These are phyloP conservation scores for Sminthurinus signatus DNA, from an alignment of 1,140 invertebrate species.

Conservation along the genomic window DNA sequence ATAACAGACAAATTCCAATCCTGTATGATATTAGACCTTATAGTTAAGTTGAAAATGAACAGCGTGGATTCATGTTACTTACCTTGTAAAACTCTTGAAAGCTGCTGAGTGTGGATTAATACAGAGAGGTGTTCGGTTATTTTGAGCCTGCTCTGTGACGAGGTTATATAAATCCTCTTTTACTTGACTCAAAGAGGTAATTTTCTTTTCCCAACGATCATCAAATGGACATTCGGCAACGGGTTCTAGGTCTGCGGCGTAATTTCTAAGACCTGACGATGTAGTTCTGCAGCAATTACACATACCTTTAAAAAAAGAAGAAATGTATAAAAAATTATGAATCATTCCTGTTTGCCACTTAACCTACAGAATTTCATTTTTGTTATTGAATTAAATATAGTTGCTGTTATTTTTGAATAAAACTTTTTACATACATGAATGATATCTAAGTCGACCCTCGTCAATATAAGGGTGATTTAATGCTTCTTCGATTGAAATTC, in stretches of 20 bases:
- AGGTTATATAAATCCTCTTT: constrained; percentile 99
- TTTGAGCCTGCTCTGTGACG: constrained; percentile 90
- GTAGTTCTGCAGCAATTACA: constrained; percentile 92
- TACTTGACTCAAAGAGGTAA: constrained; percentile 84
- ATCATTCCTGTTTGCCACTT: too few species aligned
- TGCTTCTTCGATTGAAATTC: constrained; percentile 63
- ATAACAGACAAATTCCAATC: too few species aligned
- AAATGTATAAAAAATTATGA: too few species aligned
- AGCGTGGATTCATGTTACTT: too few species aligned
- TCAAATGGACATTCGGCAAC: constrained; percentile 80
- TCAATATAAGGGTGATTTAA: constrained; percentile 94
- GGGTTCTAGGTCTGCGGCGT: constrained; percentile 88
- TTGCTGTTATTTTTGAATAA: too few species aligned
- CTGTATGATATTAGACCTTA: too few species aligned
- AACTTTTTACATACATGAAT: too few species aligned
- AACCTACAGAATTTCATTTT: too few species aligned
- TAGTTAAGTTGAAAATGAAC: too few species aligned
- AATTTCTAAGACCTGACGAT: constrained; percentile 68
- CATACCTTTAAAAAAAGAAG: too few species aligned
- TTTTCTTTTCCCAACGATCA: constrained; percentile 89
- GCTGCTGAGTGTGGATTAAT: constrained; percentile 98
- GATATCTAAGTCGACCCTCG: constrained; percentile 93
- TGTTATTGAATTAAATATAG: too few species aligned
- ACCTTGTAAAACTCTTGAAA: too few species aligned
- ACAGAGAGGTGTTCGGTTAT: constrained; percentile 89